phyloP scores from a whole-genome alignment of 1,140 invertebrate species.

The Campoletis sonorensis region DNA sequence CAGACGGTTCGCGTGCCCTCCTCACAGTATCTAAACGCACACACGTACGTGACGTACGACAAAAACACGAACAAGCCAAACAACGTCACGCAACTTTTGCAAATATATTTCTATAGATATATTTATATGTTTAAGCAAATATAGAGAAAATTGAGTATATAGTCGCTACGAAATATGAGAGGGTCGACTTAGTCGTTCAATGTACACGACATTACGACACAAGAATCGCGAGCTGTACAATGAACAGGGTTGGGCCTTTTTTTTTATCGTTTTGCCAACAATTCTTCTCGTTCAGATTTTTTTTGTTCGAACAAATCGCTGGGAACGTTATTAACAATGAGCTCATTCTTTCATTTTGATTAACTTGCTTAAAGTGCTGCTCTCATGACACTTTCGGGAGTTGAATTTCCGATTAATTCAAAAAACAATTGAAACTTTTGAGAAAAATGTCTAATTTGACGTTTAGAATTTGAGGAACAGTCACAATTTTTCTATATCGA shows the following conservation, averaged over 20 bases:
- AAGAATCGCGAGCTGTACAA: conserved; percentile 22
- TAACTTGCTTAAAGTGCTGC: no score
- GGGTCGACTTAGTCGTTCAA: not conserved
- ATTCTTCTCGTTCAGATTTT: no score
- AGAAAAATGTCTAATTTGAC: no score
- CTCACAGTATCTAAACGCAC: not conserved
- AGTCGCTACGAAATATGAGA: not conserved
- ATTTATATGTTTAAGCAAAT: not conserved
- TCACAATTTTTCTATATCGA: no score
- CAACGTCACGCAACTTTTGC: not conserved
- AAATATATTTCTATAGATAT: not conserved
- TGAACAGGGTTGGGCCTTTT: conserved; percentile 34
- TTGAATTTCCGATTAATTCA: no score
- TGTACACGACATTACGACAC: not conserved
- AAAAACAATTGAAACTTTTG: no score
- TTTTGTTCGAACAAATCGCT: no score
- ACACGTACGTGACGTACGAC: conserved; percentile 5
- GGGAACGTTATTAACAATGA: no score
- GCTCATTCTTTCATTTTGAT: no score
- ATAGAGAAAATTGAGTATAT: not conserved
- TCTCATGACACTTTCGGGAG: no score
- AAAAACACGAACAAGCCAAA: not conserved
- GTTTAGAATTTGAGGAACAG: no score
- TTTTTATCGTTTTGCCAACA: not conserved
- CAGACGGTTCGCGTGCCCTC: conserved; percentile 12